Evolutionary conservation across 2,797 vertebrate species (phyloP).

Genomic region (Notolepis coatsorum): DNA sequence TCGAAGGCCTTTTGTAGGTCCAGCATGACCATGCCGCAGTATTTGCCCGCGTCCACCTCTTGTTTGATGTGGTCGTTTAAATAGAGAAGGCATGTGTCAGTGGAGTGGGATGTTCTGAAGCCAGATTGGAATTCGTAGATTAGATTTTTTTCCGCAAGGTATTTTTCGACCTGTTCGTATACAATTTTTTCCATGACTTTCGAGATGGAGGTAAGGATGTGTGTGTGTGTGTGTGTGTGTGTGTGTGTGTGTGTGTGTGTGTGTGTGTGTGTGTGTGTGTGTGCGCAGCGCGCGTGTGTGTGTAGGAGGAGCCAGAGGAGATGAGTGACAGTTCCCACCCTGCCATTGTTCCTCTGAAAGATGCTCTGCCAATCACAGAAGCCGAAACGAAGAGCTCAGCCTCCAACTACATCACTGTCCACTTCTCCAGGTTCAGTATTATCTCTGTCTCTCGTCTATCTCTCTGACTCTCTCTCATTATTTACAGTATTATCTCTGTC

Average conservation of each 20-base stretch:
- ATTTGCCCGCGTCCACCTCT: no score
- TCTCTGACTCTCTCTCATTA: background rate
- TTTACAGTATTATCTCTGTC: background rate
- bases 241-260: background rate
- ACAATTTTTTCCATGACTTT: no score
- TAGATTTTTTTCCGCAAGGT: no score
- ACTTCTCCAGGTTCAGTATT: constrained; percentile 72
- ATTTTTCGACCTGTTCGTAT: no score
- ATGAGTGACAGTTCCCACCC: constrained; percentile 77
- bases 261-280: constrained; percentile 1
- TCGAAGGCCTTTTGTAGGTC: no score
- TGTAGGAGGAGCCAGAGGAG: constrained; percentile 78
- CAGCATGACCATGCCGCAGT: no score
- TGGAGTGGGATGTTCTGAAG: no score
- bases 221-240: background rate
- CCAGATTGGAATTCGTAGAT: no score
- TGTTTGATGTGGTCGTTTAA: no score
- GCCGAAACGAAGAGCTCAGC: constrained; percentile 41
- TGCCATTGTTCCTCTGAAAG: constrained; percentile 79
- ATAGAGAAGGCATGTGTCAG: no score
- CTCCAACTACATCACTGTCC: constrained; percentile 75
- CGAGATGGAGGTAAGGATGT: no score
- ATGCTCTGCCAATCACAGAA: constrained; percentile 65
- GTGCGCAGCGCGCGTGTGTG: background rate
- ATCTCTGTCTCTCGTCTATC: background rate